phyloP scores from a whole-genome alignment of 2,888 invertebrate genomes.

The Nymphalis polychloros region DNA sequence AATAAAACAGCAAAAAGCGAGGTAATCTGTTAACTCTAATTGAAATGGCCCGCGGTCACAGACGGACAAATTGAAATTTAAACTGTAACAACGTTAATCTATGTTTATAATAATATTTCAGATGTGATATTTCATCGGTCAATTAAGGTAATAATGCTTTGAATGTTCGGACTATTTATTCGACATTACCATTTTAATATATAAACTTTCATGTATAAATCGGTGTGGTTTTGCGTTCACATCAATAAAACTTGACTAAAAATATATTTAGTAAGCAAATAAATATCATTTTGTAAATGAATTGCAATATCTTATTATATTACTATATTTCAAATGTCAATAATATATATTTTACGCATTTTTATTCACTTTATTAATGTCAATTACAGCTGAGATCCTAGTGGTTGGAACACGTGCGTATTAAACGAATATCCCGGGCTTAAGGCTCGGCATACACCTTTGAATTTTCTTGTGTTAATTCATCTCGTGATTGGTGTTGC shows the following conservation, averaged over 20 bases:
- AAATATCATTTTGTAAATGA: background rate
- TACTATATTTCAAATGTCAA: too few species aligned
- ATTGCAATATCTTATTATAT: too few species aligned
- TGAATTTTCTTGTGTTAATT: too few species aligned
- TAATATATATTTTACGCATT: too few species aligned
- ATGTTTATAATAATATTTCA: slow-evolving; percentile 45
- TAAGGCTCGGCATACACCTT: too few species aligned
- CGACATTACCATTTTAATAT: slow-evolving; percentile 1
- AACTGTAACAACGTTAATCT: slow-evolving; percentile 37
- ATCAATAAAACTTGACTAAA: background rate
- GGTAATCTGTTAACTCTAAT: slow-evolving; percentile 52
- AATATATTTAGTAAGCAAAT: background rate
- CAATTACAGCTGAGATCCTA: too few species aligned
- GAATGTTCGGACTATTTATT: slow-evolving; percentile 9
- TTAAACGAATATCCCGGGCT: too few species aligned
- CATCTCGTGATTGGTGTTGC: too few species aligned
- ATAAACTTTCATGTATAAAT: background rate
- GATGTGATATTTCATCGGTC: slow-evolving; percentile 31
- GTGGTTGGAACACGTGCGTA: too few species aligned
- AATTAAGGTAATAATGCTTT: slow-evolving; percentile 34
- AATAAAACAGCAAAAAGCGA: slow-evolving; percentile 53
- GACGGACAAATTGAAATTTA: slow-evolving; percentile 64
- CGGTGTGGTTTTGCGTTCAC: background rate
- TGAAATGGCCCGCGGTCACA: slow-evolving; percentile 62
- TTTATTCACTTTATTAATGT: too few species aligned